Evolutionary conservation across 2,797 vertebrate genomes (phyloP), one percentile per base, ranked within the genome.

Genomic region (Uromys caudimaculatus): DNA sequence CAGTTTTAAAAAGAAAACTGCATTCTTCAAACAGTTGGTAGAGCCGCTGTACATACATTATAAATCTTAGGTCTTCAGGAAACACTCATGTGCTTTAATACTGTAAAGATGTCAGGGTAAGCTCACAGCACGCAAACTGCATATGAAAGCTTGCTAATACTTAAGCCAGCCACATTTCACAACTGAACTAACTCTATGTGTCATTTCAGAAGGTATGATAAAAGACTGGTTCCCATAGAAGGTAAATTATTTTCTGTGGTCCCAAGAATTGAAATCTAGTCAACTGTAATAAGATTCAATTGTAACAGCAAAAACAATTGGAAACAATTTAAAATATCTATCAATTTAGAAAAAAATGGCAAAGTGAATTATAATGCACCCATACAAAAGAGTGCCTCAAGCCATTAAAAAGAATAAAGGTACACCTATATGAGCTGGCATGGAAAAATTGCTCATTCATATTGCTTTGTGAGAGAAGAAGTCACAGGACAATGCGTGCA

Each of bases 251-350:
- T 96, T 95, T 93, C 92, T 94, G 13, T 88, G 95, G 89, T 94
- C 52, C 86, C 76, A 96, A 92, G 84, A 95, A 96, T 71, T 92
- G 89, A 97, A 97, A 94, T 96, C 77, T 27, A 0, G 88, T 93
- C 92, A 54, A 77, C 90, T 93, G 41, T 97, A 94, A 84, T 96
- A 94, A 88, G 92, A 94, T 95, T 96, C 92, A 35, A 83, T 86
- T 95, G 90, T 94, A 78, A 93, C 73, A 85, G 85, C 77, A 97
- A 96, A 96, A 97, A 96, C 73, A 92, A 92, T 96, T 94, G 87
- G 96, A 96, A 95, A 93, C 95, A 58, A 95, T 97, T 95, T 96
- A 95, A 87, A 97, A 83, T 92, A 93, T 89, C 78, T 86, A 95
- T 96, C 81, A 92, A 83, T 93, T 97, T 89, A 90, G 78, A 50